These are phyloP conservation scores for Trichogramma evanescens DNA, from an alignment of 2,888 invertebrate genomes.

Conservation along the genomic window DNA sequence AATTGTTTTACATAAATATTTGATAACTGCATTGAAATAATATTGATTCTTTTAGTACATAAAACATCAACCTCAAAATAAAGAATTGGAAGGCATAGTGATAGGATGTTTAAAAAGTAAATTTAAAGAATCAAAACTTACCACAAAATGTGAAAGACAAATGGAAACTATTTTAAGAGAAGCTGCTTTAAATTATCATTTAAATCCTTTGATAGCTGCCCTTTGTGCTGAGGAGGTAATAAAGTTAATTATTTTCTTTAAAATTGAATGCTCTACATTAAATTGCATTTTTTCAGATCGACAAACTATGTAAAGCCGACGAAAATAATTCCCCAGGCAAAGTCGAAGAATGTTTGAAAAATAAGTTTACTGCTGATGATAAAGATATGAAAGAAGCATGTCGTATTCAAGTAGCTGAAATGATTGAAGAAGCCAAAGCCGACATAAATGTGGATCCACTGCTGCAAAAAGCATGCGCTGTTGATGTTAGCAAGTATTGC, in stretches of 20 bases:
- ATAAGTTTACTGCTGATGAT: slow-evolving; percentile 59
- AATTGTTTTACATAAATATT: slow-evolving; percentile 7
- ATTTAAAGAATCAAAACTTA: slow-evolving; percentile 68
- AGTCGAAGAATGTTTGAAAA: slow-evolving; percentile 87
- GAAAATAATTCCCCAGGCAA: slow-evolving; percentile 51
- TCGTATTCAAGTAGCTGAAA: slow-evolving; percentile 75
- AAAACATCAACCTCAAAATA: slow-evolving; percentile 48
- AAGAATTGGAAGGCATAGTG: slow-evolving; percentile 76
- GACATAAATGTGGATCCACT: slow-evolving; percentile 94
- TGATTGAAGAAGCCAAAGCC: slow-evolving; percentile 82
- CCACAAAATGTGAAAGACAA: slow-evolving; percentile 72
- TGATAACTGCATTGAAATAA: not conserved
- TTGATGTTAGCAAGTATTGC: slow-evolving; percentile 76
- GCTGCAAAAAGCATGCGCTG: slow-evolving; percentile 78
- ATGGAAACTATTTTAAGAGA: slow-evolving; percentile 76
- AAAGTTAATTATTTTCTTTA: not conserved
- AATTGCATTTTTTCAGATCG: slow-evolving; percentile 39
- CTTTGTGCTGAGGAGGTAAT: slow-evolving; percentile 65
- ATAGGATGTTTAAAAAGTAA: slow-evolving; percentile 76
- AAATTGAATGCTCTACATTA: not conserved
- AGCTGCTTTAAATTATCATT: slow-evolving; percentile 82
- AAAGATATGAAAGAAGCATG: slow-evolving; percentile 69
- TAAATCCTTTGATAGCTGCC: slow-evolving; percentile 79
- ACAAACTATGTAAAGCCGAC: slow-evolving; percentile 49
- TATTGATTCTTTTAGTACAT: slow-evolving; percentile 25